Percentiles rank a stretch among this genome's conserved stretches.
Evolutionary conservation across 92 coral and sea anemone genomes (phyloP).

Genomic region (Metridium senile): DNA sequence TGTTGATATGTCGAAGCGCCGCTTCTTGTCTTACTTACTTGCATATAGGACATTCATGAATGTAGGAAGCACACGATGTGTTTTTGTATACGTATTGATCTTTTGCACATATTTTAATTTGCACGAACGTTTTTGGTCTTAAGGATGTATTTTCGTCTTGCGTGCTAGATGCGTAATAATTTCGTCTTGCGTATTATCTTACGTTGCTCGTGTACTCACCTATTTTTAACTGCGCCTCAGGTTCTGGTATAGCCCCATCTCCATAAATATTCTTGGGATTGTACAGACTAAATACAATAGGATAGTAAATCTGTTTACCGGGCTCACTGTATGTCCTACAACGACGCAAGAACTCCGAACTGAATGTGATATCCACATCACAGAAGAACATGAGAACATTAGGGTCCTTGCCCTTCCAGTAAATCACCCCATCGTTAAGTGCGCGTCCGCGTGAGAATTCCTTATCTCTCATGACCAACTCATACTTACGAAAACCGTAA

Average conservation of each 20-base stretch:
- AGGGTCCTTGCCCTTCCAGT: conserved; percentile 63
- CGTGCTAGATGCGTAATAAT: too few relatives aligned
- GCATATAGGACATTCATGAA: too few relatives aligned
- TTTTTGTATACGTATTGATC: too few relatives aligned
- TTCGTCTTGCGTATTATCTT: too few relatives aligned
- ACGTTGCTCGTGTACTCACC: too few relatives aligned
- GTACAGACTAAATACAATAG: conserved; percentile 87
- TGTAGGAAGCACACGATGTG: too few relatives aligned
- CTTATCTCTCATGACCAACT: conserved; percentile 71
- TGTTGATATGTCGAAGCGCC: too few relatives aligned
- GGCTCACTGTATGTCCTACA: conserved; percentile 81
- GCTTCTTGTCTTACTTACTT: too few relatives aligned
- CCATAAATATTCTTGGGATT: conserved; percentile 83
- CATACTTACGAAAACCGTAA: conserved; percentile 70
- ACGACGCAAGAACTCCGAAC: conserved; percentile 72
- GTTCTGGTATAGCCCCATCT: conserved; percentile 63
- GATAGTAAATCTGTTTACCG: conserved; percentile 76
- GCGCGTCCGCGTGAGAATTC: conserved; percentile 87
- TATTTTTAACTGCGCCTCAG: conserved; percentile 59
- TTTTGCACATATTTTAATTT: too few relatives aligned
- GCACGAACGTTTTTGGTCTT: too few relatives aligned
- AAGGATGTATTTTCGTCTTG: too few relatives aligned
- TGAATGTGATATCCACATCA: conserved; percentile 86
- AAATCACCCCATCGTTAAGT: conserved; percentile 85
- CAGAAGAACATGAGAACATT: conserved; percentile 90